Evolutionary conservation across 2,888 invertebrate genomes (phyloP), one percentile per base, ranked within the genome.

Genomic region (Molanna angustata): DNA sequence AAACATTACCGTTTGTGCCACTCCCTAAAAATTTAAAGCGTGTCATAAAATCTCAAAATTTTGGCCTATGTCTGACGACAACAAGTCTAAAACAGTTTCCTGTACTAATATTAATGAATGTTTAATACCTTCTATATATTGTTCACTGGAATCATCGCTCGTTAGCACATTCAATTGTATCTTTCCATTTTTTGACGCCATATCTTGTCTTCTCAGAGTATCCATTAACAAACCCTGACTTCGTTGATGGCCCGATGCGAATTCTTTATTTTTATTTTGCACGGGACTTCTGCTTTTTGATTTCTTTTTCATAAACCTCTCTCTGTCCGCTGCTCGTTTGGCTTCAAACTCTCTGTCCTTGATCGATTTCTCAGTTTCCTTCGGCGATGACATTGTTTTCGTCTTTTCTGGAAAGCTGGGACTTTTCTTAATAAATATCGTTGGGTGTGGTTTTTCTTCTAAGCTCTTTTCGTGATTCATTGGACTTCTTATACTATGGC

Each of bases 141-240:
- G 76, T 62, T 77, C 77, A 66, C 82, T 82, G 4, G 82, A 82
- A 64, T 82, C 81, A 63, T 82, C 82, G 22, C 81, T 82, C 14
- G 81, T 82, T 13, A 79, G 79, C 58, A 79, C 78, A 59, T 81
- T 81, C 1, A 76, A 67, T 56, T 76, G 72, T 39, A 82, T 71
- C 62, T 81, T 81, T 61, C 74, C 71, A 55, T 73, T 74, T 39
- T 80, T 75, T 20, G 73, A 70, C 57, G 71, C 64, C 62, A 70
- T 67, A 61, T 81, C 81, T 47, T 80, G 73, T 66, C 79, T 68
- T 58, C 67, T 68, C 1, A 69, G 66, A 54, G 67, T 68, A 18
- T 65, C 60, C 18, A 59, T 70, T n/a, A 76, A 70, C 22, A 73
- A 71, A 59, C 76, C 74, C 59, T 70, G 66, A 51, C 69, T 61